Evolutionary conservation across 1,140 invertebrate genomes (phyloP), one percentile per base, ranked within the genome.

Genomic region (Thaumetopoea pityocampa): DNA sequence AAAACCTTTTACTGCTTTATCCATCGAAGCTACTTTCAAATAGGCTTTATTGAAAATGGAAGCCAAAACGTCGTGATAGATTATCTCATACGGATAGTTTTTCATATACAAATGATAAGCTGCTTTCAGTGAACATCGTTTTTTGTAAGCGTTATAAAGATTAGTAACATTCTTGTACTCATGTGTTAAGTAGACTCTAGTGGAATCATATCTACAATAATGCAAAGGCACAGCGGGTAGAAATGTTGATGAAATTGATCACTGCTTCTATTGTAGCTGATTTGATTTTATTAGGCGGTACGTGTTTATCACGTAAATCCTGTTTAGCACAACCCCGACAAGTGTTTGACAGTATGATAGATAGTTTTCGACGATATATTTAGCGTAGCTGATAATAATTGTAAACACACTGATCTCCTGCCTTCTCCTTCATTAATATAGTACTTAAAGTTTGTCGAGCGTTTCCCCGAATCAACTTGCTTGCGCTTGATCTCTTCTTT

Each of bases 151-250:
- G 19, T 15, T 36, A 27, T 56, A 44, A 1, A 60, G 8, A 34
- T 59, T 56, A 7, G 30, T 16, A 2, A 52, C 16, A 29, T 50
- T 59, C 38, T 48, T 59, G n/a, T 42, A 50, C 24, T 56, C 41
- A 23, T 18, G 3, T 20, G 58, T 43, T 15, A 63, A 36, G 22
- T 65, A 62, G 12, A 51, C 7, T 33, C 42, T 40, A 6, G 22
- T 44, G 3, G 37, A 35, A 27, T 47, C 33, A 15, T 36, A 42
- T 11, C 62, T 17, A 24, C 51, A 63, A 27, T 63, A 66, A 38
- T 66, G 63, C 2, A 51, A 60, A 14, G 59, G 55, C 6, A 66
- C 30, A 14, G 29, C 33, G 34, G 54, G 52, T 26, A 62, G n/a
- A 47, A 16, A 10, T 23, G 28, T 59, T 47, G 17, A 60, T 50